phyloP scores from a whole-genome alignment of 2,888 invertebrate genomes.

The Caenorhabditis macrosperma region DNA sequence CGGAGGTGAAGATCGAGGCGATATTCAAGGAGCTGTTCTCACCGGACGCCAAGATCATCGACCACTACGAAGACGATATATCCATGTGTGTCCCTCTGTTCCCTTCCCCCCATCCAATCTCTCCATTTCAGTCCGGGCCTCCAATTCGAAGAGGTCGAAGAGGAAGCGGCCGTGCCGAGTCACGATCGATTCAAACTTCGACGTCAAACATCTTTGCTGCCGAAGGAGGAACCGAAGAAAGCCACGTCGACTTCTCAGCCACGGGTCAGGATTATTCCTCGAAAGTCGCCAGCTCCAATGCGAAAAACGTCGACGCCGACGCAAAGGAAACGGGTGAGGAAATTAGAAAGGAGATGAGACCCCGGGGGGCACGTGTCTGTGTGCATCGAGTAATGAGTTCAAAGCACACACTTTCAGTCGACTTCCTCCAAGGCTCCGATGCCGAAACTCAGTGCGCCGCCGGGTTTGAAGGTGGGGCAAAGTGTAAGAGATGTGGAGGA shows the following conservation, averaged over 20 bases:
- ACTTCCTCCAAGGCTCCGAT: conserved; percentile 38
- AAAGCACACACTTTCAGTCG: conserved; percentile 34
- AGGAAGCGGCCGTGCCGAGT: conserved; percentile 5
- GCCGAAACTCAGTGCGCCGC: conserved; percentile 48
- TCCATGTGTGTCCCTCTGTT: conserved; percentile 34
- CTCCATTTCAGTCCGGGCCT: conserved; percentile 23
- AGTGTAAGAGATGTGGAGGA: neutral
- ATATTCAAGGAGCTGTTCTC: conserved; percentile 59
- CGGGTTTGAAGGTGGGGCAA: conserved; percentile 28
- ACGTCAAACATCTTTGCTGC: conserved; percentile 33
- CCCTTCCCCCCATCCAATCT: too few species aligned
- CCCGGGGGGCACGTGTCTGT: conserved; percentile 5
- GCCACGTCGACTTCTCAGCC: conserved; percentile 2
- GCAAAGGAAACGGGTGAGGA: conserved; percentile 40
- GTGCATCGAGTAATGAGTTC: conserved; percentile 3
- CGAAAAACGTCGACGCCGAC: conserved; percentile 45
- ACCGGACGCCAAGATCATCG: conserved; percentile 57
- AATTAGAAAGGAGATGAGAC: conserved; percentile 6
- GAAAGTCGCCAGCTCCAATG: conserved; percentile 42
- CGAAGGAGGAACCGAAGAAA: conserved; percentile 20
- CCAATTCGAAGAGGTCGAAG: conserved; percentile 17
- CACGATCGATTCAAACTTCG: conserved; percentile 49
- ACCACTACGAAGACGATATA: conserved; percentile 41
- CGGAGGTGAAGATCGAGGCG: conserved; percentile 57
- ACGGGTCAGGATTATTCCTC: conserved; percentile 22